These are phyloP conservation scores for Eurytoma californica DNA, from an alignment of 2,888 invertebrate species.

Conservation along the genomic window DNA sequence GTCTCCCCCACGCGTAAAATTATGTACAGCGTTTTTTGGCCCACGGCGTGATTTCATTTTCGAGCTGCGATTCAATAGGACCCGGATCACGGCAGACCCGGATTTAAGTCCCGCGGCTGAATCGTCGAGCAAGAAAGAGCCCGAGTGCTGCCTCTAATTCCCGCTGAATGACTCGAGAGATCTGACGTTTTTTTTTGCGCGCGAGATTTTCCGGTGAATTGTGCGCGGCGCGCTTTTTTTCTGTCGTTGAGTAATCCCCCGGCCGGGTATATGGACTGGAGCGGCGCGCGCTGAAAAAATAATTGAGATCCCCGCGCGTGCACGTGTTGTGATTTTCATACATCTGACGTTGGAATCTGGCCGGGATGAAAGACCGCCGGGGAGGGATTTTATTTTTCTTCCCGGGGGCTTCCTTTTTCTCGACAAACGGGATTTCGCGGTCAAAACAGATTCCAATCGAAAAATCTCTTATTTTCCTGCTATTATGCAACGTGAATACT, in stretches of 20 bases:
- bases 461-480: neutral
- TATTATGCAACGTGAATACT: no score
- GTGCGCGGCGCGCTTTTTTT: conserved; percentile 11
- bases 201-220: conserved; percentile 29
- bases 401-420: neutral
- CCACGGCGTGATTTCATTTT: conserved; percentile 29
- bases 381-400: neutral
- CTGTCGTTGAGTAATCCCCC: conserved; percentile 40
- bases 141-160: conserved; percentile 37
- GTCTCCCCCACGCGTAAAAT: neutral
- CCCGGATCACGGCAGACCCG: neutral
- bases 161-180: conserved; percentile 22
- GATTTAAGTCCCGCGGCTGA: conserved; percentile 27
- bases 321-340: conserved; percentile 42
- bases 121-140: neutral
- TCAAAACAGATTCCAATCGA: neutral
- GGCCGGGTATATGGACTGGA: conserved; percentile 2
- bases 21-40: neutral
- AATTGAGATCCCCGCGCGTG: conserved; percentile 32
- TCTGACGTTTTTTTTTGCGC: conserved; percentile 11
- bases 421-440: neutral
- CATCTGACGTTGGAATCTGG: conserved; percentile 27
- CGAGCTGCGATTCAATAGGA: conserved; percentile 21
- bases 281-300: conserved; percentile 40
- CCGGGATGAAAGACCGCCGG: neutral